Evolutionary conservation across 2,888 invertebrate genomes (phyloP), one percentile per base, ranked within the genome.

Genomic region (Chaetogeoica ovagalla): DNA sequence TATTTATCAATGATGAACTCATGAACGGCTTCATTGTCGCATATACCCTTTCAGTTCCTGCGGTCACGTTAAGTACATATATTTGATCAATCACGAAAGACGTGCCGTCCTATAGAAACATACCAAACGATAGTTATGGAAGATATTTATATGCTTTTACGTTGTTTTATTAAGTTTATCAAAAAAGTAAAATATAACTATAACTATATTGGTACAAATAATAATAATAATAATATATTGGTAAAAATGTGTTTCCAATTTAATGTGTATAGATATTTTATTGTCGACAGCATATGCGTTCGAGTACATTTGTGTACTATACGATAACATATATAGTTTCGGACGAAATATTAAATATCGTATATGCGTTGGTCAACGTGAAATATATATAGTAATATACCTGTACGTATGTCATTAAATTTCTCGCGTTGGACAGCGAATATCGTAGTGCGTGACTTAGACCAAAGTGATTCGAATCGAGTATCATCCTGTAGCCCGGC

Each of bases 1-100:
- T 82, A 43, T 83, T 75, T 63, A 79, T 68, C 19, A 83, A 68
- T 8, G 81, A 70, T 23, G 82, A 57, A n/a, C 63, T 82, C 72
- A 84, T 81, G 68, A 84, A 84, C 1, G 84, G 84, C 76, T 83
- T 84, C 21, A 83, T 82, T 39, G 84, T 68, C n/a, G 82, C 79
- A 11, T 83, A 82, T 19, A 84, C 43, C 72, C 83, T 84, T 81
- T 84, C 84, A 52, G 83, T 81, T 55, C 83, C 83, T 5, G 84
- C 70, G 19, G 83, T 83, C 11, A 83, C 82, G 69, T 84, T 84
- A 39, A 84, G 77, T 57, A 84, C 75, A 52, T 83, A 84, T 37
- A 84, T 83, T n/a, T 82, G 83, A 75, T 82, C 82, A n/a, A 84
- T 83, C 21, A 83, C 82, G 62, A 84, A 83, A 8, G 83, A 81